Evolutionary conservation across 2,797 vertebrate genomes (phyloP), one percentile per base, ranked within the genome.

Genomic region (Adrianichthys oophorus): DNA sequence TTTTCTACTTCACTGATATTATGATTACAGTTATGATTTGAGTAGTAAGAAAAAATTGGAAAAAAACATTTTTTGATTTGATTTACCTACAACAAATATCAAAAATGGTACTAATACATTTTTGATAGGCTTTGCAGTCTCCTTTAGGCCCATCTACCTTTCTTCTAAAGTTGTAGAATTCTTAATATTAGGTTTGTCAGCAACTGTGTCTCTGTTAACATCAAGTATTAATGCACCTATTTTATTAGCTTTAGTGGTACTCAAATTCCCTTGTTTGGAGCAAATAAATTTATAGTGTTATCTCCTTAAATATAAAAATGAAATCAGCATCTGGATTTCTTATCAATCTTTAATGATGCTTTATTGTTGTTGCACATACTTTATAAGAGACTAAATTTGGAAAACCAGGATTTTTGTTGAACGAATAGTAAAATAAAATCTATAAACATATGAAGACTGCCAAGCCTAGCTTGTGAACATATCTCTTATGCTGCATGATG

Each of bases 121-220:
- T 93, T 92, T 93, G 90, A 94, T 93, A 94, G 93, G 94, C 93
- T 95, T 95, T 94, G 96, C 94, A 93, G 92, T 94, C 92, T 94
- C 94, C 83, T 89, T 78, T 70, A 86, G 83, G 83, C 80, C 80
- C 68, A 66, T 74, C 61, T 58, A 82, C 80, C 83, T 87, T 83
- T 83, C 78, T 87, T 81, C 70, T 80, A 78, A 85, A 78, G 79
- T 73, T 77, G 75, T 79, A 83, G 70, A 76, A 16, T 72, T 73
- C 80, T 81, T 62, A 79, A 79, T 68, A 76, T 58, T 47, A 84
- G 68, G 58, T 73, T 78, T 18, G 55, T 85, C 82, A 83, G 65
- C 49, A 75, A 83, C 79, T 84, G 57, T 85, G 76, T 70, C 66
- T 72, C 65, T 72, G 65, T 70, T 65, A 66, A 78, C 68, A 78